Base-by-base conservation (phyloP, 2,888 invertebrate species). In the Prosopocoilus inquinatus region DNA sequence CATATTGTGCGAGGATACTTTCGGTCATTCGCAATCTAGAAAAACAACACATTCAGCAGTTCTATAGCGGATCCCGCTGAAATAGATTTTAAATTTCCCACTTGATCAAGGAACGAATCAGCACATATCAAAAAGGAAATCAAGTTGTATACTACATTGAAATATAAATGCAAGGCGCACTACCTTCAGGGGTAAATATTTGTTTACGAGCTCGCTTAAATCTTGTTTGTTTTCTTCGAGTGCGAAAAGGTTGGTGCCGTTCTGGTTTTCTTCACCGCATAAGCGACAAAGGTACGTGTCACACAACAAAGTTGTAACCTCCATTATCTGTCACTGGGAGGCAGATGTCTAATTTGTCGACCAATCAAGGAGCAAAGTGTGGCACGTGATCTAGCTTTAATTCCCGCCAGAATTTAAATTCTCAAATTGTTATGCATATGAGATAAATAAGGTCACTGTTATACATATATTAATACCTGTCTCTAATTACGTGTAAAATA, bases 111-210 rank as follows among this genome's bases (percentile, higher is more conserved):
- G n/a, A 33, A 13, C 55, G 60, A 59, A 54, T 53, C 56, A 57
- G 45, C 53, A 60, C 20, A 64, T 60, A 60, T 62, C 64, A 65
- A 64, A 65, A 61, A 67, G 68, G 68, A 65, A 67, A 67, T 72
- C 70, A 73, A 73, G 64, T 73, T 70, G 64, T 67, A 50, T 66
- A 67, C 70, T 68, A 60, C 62, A 59, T 61, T 39, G 52, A 45
- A 60, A 62, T 63, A 52, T 55, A 53, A 59, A 50, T 33, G 54
- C 56, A 53, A 48, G 60, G 54, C 51, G 58, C 69, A 73, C 70
- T 82, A 90, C 90, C 84, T 86, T 87, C 59, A 90, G 76, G 13
- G 90, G 90, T 69, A 90, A 80, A 81, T 88, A 90, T 59, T 82
- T 81, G 76, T 90, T 90, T 60, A 90, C 82, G 70, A 87, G 76